phyloP scores from a whole-genome alignment of 2,797 vertebrate genomes.

The Lithobates pipiens region DNA sequence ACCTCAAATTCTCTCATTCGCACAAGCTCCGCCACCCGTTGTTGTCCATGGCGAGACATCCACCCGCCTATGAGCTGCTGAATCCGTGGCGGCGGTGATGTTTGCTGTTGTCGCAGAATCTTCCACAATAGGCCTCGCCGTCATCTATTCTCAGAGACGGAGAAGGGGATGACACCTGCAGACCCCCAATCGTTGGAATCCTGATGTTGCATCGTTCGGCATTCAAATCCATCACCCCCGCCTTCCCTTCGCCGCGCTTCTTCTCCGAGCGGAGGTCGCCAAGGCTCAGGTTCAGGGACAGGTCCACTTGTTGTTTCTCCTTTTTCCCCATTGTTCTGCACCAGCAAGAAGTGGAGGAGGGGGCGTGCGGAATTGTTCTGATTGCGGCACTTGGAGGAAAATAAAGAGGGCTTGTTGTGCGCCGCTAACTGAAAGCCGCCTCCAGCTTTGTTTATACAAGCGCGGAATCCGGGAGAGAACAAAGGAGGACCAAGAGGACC shows the following conservation, averaged over 20 bases:
- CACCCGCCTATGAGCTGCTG: too few species aligned
- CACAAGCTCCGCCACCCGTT: too few species aligned
- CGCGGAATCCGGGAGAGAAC: slow-evolving; percentile 3
- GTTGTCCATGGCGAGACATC: too few species aligned
- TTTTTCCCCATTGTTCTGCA: slow-evolving; percentile 20
- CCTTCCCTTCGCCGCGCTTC: too few species aligned
- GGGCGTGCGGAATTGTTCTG: slow-evolving; percentile 22
- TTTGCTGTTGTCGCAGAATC: not conserved
- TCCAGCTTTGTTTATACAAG: slow-evolving; percentile 51
- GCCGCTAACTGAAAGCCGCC: slow-evolving; percentile 45
- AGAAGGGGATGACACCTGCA: not conserved
- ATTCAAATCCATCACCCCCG: not conserved
- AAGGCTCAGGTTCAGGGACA: slow-evolving; percentile 31
- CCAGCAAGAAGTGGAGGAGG: not conserved
- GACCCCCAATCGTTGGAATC: not conserved
- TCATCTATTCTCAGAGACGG: not conserved
- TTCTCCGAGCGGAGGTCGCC: not conserved
- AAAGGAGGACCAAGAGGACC: not conserved
- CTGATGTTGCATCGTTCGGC: not conserved
- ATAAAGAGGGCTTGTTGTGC: slow-evolving; percentile 41
- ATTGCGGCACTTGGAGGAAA: slow-evolving; percentile 30
- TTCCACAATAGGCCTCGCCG: not conserved
- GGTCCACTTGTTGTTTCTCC: not conserved
- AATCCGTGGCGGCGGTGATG: not conserved
- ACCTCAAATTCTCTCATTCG: too few species aligned